These are phyloP conservation scores for Zonitis immaculata DNA, from an alignment of 2,888 invertebrate genomes.

Conservation along the genomic window DNA sequence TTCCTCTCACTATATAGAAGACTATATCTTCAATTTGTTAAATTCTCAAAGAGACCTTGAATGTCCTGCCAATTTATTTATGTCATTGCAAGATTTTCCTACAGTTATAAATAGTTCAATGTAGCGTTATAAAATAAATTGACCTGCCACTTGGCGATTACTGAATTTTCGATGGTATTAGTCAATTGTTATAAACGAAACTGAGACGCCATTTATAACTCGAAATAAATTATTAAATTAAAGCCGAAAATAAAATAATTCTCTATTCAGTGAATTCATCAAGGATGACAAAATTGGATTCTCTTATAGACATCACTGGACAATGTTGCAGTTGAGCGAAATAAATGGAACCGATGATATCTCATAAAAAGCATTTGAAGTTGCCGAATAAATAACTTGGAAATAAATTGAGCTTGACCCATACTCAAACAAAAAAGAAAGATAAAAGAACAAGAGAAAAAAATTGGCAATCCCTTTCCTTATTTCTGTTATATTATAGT, in stretches of 20 bases:
- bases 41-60: slow-evolving; percentile 6
- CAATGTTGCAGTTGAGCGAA: not conserved
- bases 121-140: slow-evolving; percentile 16
- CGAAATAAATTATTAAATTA: too few relatives aligned
- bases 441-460: too few relatives aligned
- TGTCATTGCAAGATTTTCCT: slow-evolving; percentile 16
- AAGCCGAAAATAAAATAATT: too few relatives aligned
- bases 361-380: not conserved
- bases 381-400: not conserved
- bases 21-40: not conserved
- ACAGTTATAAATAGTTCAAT: slow-evolving; percentile 17
- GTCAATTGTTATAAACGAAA: slow-evolving; percentile 1
- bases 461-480: too few relatives aligned
- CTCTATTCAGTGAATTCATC: not conserved
- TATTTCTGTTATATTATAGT: too few relatives aligned
- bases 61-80: slow-evolving; percentile 20
- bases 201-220: not conserved
- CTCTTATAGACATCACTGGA: not conserved
- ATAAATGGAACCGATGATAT: not conserved
- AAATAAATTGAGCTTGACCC: not conserved
- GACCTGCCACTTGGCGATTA: slow-evolving; percentile 8
- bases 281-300: not conserved
- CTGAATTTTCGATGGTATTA: slow-evolving; percentile 1
- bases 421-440: too few relatives aligned
- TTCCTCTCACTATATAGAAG: not conserved